Conservation (phyloP, 2,797 vertebrate species). For the Urosaurus nigricauda region DNA sequence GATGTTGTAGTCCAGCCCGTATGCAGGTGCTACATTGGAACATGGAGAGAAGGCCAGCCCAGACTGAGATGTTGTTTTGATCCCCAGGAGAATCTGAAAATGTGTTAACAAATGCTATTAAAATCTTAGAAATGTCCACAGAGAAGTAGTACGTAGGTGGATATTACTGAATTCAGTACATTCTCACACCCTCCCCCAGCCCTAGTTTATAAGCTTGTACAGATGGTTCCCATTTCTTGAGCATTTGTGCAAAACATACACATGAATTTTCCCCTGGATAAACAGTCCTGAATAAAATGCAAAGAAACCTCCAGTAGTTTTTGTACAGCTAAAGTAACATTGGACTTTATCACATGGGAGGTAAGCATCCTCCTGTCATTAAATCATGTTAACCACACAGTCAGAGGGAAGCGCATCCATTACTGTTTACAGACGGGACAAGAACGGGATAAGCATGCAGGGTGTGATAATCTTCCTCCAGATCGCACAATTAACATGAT, state of each 20-base stretch:
- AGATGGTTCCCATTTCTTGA: not conserved
- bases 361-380: too few relatives aligned
- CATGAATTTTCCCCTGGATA: not conserved
- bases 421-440: too few relatives aligned
- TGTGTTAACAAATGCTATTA: not conserved
- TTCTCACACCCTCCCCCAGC: not conserved
- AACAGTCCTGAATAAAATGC: not conserved
- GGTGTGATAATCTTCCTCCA: too few relatives aligned
- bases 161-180: not conserved
- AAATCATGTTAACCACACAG: too few relatives aligned
- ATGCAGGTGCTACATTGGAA: too few relatives aligned
- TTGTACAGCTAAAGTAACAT: not conserved
- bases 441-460: too few relatives aligned
- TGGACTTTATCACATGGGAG: too few relatives aligned
- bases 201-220: not conserved
- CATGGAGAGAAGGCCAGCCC: not conserved
- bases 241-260: not conserved
- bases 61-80: not conserved
- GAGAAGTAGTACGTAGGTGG: not conserved
- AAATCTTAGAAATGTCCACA: not conserved
- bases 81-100: not conserved
- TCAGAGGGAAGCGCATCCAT: too few relatives aligned
- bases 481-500: too few relatives aligned
- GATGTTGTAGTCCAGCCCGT: too few relatives aligned
- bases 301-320: not conserved